phyloP scores from a whole-genome alignment of 2,797 vertebrate genomes.

The Luscinia megarhynchos region DNA sequence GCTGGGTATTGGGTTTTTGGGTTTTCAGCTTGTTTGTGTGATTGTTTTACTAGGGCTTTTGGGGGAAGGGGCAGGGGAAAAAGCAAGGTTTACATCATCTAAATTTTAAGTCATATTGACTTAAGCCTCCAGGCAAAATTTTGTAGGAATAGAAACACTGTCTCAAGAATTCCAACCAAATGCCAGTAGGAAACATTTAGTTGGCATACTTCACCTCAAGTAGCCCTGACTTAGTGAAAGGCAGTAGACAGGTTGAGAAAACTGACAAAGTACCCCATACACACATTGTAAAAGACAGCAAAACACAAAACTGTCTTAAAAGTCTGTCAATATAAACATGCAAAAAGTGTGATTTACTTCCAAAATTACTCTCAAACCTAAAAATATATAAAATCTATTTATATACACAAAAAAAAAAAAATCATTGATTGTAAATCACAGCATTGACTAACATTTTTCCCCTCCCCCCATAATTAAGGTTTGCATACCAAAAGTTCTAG shows the following conservation, averaged over 20 bases:
- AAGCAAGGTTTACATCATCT: slow-evolving; percentile 6
- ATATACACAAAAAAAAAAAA: background rate
- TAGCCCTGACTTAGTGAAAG: background rate
- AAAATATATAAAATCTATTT: background rate
- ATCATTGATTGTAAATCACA: background rate
- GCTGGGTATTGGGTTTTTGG: background rate
- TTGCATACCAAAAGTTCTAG: slow-evolving; percentile 89
- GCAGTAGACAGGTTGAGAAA: background rate
- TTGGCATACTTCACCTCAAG: slow-evolving; percentile 34
- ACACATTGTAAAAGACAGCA: background rate
- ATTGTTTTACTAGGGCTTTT: background rate
- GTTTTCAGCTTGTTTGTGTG: background rate
- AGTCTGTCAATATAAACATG: background rate
- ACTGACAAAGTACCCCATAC: background rate
- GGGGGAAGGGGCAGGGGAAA: background rate
- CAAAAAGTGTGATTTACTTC: background rate
- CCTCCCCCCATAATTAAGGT: slow-evolving; percentile 38
- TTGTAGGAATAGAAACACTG: slow-evolving; percentile 26
- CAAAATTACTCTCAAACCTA: background rate
- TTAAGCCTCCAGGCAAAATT: slow-evolving; percentile 21
- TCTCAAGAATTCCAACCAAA: slow-evolving; percentile 35
- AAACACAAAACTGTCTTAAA: background rate
- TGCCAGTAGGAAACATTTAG: slow-evolving; percentile 21
- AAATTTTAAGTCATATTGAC: slow-evolving; percentile 33
- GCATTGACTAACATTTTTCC: background rate